phyloP scores from a whole-genome alignment of 1,140 invertebrate species.

The Elymnias hypermnestra region DNA sequence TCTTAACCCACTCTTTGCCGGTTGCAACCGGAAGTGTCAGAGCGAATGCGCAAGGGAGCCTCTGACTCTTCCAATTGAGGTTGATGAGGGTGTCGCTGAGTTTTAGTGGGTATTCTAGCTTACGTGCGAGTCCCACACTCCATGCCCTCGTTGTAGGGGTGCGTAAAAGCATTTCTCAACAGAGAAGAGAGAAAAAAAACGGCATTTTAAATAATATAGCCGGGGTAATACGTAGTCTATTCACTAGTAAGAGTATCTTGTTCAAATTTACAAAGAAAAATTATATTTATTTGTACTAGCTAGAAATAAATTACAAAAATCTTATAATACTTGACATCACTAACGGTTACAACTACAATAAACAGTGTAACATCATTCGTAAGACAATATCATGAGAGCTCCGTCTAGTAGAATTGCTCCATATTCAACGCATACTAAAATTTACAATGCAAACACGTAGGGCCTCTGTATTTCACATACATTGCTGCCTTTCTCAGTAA shows the following conservation, averaged over 20 bases:
- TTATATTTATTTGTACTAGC: neutral
- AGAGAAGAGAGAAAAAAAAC: too few relatives aligned
- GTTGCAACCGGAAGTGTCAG: too few relatives aligned
- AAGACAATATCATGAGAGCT: constrained; percentile 15
- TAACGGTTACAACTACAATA: neutral
- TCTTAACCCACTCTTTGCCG: too few relatives aligned
- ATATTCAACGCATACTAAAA: constrained; percentile 12
- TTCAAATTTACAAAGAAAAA: neutral
- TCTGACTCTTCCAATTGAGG: too few relatives aligned
- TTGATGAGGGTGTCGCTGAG: too few relatives aligned
- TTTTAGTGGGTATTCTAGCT: too few relatives aligned
- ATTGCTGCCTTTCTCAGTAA: constrained; percentile 16
- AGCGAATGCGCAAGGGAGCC: too few relatives aligned
- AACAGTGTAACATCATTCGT: neutral
- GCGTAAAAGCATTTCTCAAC: too few relatives aligned
- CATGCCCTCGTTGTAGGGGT: too few relatives aligned
- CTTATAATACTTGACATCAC: neutral
- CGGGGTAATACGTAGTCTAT: too few relatives aligned
- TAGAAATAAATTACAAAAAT: neutral
- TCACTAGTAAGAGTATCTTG: neutral
- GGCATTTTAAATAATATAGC: too few relatives aligned
- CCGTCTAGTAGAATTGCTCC: constrained; percentile 19
- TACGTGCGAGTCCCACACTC: too few relatives aligned
- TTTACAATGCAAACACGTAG: neutral
- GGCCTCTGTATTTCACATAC: constrained; percentile 5